phyloP scores from a whole-genome alignment of 2,797 vertebrate species.

The Poeciliopsis presidionis region DNA sequence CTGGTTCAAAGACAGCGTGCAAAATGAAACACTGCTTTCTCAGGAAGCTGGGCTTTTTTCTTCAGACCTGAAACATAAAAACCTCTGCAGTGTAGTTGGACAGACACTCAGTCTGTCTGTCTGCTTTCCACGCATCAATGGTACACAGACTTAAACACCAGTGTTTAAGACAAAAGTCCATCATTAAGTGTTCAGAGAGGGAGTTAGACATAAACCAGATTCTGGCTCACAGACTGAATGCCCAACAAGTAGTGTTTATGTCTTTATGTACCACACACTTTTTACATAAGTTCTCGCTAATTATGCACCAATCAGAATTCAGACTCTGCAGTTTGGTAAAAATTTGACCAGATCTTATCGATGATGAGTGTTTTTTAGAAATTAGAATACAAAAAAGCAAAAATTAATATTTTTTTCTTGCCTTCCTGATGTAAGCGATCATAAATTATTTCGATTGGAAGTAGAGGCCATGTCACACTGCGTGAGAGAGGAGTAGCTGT shows the following conservation, averaged over 20 bases:
- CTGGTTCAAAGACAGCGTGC: slow-evolving; percentile 44
- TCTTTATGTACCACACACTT: not conserved
- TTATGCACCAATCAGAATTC: not conserved
- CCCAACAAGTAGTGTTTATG: not conserved
- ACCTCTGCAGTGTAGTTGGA: not conserved
- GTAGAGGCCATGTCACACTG: not conserved
- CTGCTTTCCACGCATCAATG: not conserved
- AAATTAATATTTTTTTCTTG: not conserved
- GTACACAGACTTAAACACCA: not conserved
- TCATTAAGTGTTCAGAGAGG: not conserved
- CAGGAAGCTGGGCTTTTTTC: slow-evolving; percentile 13
- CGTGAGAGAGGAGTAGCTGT: not conserved
- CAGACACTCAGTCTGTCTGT: not conserved
- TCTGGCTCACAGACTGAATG: slow-evolving; percentile 1
- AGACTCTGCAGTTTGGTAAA: not conserved
- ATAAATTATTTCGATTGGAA: not conserved
- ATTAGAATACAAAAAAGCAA: not conserved
- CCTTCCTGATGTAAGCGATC: not conserved
- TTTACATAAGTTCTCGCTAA: not conserved
- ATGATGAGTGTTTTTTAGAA: not conserved
- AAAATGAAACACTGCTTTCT: slow-evolving; percentile 36
- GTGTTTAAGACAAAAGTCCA: not conserved
- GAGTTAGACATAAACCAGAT: not conserved
- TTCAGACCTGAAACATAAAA: slow-evolving; percentile 6
- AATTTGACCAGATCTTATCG: not conserved